Evolutionary conservation across 1,140 invertebrate species (phyloP), one percentile per base, ranked within the genome.

Genomic region (Rhizoglyphus robini): DNA sequence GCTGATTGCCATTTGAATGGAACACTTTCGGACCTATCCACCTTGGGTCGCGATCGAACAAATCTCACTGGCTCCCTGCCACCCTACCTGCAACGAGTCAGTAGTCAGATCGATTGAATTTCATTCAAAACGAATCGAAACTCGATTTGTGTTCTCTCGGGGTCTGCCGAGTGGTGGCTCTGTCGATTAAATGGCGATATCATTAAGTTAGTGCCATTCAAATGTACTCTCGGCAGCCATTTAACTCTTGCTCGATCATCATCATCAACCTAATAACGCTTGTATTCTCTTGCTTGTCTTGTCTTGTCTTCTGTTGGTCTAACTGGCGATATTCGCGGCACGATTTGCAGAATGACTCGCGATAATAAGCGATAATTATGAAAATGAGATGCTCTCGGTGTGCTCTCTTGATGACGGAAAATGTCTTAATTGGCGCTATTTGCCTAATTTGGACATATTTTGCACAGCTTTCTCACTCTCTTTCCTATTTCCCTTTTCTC

Each of bases 311-410:
- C 51, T 32, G 15, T 54, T 25, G 51, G 8, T 15, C 23, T 54
- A n/a, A n/a, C n/a, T n/a, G 8, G 8, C 51, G 51, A 8, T 8
- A 11, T 32, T 20, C 15, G 51, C 15, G 51, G 23, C 23, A 54
- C 51, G 23, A 54, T 54, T 54, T 32, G 31, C 20, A 11, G 51
- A 54, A 54, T 20, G 51, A 20, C 20, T 54, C 20, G 51, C 31
- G 51, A 54, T 54, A 54, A 54, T 54, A 54, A 54, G 51, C 51
- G 51, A 54, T 54, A 54, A 54, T 54, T 54, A 54, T 54, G 51
- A 54, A 54, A 54, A 54, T 54, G 51, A 54, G 51, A 54, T 54
- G 8, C 51, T 54, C 51, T 46, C 23, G 41, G 15, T 46, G 15
- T 46, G 15, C 23, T 46, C 41, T 46, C 15, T 15, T 46, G 41